These are phyloP conservation scores for Hexactinellida sp. DNA, from an alignment of 37 sponge, comb jelly and placozoan genomes.

Conservation along the genomic window DNA sequence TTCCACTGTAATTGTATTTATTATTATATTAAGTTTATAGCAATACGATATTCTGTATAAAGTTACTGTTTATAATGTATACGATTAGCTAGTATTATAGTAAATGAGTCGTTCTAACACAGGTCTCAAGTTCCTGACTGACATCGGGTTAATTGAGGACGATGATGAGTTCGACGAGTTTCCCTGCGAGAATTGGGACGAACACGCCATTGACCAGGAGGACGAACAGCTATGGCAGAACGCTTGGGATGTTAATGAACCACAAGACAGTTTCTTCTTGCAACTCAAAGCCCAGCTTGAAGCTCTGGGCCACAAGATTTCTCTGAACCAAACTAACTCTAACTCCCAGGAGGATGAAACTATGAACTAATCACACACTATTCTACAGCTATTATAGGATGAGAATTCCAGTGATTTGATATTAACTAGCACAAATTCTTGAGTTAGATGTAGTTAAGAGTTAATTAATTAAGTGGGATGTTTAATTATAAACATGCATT, in stretches of 20 bases:
- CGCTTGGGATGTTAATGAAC: not conserved
- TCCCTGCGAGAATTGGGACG: not conserved
- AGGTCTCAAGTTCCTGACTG: not conserved
- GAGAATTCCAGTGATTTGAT: not conserved
- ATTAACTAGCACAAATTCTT: too few relatives aligned
- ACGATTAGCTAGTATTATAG: too few relatives aligned
- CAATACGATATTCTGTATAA: too few relatives aligned
- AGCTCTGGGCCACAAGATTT: not conserved
- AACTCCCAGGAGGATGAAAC: not conserved
- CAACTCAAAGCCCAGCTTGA: not conserved
- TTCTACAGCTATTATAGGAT: not conserved
- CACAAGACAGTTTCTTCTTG: not conserved
- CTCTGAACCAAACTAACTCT: not conserved
- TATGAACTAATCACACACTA: not conserved
- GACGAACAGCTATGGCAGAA: slow-evolving; percentile 14
- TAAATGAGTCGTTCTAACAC: not conserved
- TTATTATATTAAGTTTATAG: too few relatives aligned
- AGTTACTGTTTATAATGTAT: too few relatives aligned
- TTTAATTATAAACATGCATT: too few relatives aligned
- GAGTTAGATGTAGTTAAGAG: not conserved
- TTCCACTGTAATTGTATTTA: too few relatives aligned
- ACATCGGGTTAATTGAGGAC: not conserved
- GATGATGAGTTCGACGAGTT: slow-evolving; percentile 10
- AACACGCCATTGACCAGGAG: not conserved
- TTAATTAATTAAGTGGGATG: too few relatives aligned